Percentiles rank a stretch among this genome's conserved stretches.
Evolutionary conservation across 2,797 vertebrate species (phyloP).

Genomic region (Alouatta caraya): DNA sequence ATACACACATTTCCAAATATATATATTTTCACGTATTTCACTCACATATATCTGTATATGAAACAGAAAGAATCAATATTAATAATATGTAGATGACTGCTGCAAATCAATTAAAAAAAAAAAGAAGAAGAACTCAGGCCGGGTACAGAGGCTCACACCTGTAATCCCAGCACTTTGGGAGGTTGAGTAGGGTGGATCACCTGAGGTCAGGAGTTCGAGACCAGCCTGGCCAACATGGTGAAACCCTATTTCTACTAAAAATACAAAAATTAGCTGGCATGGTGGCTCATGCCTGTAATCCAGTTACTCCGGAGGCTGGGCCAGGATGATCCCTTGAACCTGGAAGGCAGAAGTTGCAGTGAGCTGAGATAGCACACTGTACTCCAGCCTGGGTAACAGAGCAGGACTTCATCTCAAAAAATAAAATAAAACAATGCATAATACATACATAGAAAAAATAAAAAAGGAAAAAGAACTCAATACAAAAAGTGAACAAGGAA

Average conservation of each 20-base stretch:
- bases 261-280: neutral
- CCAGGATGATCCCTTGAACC: neutral
- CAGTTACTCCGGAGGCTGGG: neutral
- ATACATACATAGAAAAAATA: neutral
- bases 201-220: neutral
- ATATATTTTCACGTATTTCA: neutral
- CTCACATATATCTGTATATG: too few relatives aligned
- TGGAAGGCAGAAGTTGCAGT: neutral
- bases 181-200: neutral
- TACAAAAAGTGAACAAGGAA: neutral
- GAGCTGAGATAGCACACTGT: neutral
- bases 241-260: neutral
- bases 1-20: neutral
- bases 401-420: neutral
- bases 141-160: neutral
- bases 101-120: neutral
- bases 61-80: neutral
- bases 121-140: neutral
- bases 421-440: neutral
- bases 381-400: neutral
- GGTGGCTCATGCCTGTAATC: neutral
- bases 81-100: neutral
- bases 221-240: neutral
- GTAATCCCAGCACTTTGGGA: neutral
- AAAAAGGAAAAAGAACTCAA: neutral